phyloP scores from a whole-genome alignment of 2,113 vertebrate genomes.

The Rhinoptilus africanus region DNA sequence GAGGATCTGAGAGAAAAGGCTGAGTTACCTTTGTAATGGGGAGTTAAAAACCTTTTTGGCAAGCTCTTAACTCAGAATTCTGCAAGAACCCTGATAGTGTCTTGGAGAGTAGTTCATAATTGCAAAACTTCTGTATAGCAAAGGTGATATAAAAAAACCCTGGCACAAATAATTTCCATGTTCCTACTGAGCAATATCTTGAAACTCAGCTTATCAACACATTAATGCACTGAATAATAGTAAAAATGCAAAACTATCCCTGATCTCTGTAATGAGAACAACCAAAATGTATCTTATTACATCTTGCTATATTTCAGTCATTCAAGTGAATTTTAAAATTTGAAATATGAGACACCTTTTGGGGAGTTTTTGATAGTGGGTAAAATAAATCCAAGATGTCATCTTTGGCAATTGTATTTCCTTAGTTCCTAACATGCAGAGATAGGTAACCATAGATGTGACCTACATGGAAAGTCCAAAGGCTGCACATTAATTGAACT shows the following conservation, averaged over 20 bases:
- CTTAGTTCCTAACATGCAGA: not conserved
- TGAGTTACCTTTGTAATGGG: not conserved
- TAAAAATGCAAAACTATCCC: not conserved
- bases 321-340: not conserved
- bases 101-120: not conserved
- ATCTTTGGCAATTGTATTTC: not conserved
- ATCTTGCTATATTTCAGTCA: not conserved
- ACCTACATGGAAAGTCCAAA: not conserved
- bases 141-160: not conserved
- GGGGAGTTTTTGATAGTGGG: not conserved
- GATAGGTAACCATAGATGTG: not conserved
- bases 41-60: not conserved
- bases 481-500: not conserved
- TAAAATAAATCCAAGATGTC: not conserved
- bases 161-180: not conserved
- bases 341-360: not conserved
- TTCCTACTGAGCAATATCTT: not conserved
- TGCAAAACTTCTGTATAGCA: not conserved
- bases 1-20: not conserved
- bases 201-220: not conserved
- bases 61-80: not conserved
- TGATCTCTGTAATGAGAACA: not conserved
- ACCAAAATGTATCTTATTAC: not conserved
- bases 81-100: not conserved
- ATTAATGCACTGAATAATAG: not conserved